These are phyloP conservation scores for Bombus difficillimus DNA, from an alignment of 1,140 invertebrate species.

Conservation along the genomic window DNA sequence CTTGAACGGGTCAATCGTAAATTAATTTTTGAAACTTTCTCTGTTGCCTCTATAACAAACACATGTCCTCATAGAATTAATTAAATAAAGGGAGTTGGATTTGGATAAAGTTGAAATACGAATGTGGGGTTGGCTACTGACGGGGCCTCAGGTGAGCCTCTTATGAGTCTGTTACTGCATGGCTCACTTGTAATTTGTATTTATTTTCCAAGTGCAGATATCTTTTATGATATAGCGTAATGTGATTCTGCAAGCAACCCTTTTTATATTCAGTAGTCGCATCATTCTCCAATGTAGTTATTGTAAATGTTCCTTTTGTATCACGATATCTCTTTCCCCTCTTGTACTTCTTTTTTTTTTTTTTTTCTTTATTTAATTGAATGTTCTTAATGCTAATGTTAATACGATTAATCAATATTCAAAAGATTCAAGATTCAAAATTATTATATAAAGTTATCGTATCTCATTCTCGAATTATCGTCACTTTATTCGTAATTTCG, in stretches of 20 bases:
- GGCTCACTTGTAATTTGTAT: slow-evolving; percentile 64
- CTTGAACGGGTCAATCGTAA: not conserved
- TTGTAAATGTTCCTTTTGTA: not conserved
- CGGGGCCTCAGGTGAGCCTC: slow-evolving; percentile 80
- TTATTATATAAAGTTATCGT: not conserved
- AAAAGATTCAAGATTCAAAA: not conserved
- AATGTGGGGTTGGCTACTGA: slow-evolving; percentile 74
- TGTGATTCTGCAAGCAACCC: slow-evolving; percentile 66
- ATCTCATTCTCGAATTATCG: not conserved
- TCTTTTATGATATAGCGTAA: slow-evolving; percentile 69
- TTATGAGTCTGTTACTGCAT: slow-evolving; percentile 65
- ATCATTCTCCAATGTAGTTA: slow-evolving; percentile 12
- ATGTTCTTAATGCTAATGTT: slow-evolving; percentile 1
- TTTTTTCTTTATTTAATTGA: slow-evolving; percentile 6
- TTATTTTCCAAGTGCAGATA: slow-evolving; percentile 79
- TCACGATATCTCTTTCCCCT: not conserved
- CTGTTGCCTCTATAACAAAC: not conserved
- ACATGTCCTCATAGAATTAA: slow-evolving; percentile 34
- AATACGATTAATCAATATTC: not conserved
- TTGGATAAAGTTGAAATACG: slow-evolving; percentile 79
- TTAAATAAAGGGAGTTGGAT: slow-evolving; percentile 78
- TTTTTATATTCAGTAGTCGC: slow-evolving; percentile 19
- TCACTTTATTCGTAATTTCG: slow-evolving; percentile 10
- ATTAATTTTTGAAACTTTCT: slow-evolving; percentile 49
- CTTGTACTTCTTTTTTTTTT: slow-evolving; percentile 3